These are phyloP conservation scores for Synanthedon formicaeformis DNA, from an alignment of 2,888 invertebrate genomes.

Conservation along the genomic window DNA sequence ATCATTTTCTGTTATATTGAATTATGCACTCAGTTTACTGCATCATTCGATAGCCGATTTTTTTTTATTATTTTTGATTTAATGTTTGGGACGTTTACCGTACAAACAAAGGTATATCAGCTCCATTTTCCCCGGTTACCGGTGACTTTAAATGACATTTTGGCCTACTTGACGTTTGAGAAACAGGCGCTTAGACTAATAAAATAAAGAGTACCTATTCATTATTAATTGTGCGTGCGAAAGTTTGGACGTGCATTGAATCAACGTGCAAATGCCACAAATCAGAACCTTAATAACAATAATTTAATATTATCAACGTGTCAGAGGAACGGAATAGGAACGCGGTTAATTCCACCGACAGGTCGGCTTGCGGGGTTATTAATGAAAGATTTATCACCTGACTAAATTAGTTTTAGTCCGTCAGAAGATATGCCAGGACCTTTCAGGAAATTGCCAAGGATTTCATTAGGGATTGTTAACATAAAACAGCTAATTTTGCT, in stretches of 20 bases:
- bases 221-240: too few relatives aligned
- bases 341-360: conserved; percentile 12
- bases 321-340: conserved; percentile 1
- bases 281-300: neutral
- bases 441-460: neutral
- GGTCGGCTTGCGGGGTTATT: conserved; percentile 14
- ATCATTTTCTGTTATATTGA: too few relatives aligned
- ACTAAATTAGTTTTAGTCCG: conserved; percentile 23
- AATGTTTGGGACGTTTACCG: too few relatives aligned
- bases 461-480: neutral
- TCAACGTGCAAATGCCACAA: neutral
- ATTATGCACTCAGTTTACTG: too few relatives aligned
- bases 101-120: too few relatives aligned
- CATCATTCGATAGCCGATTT: too few relatives aligned
- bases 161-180: too few relatives aligned
- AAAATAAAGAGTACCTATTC: too few relatives aligned
- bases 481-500: neutral
- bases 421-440: neutral
- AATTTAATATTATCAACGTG: neutral
- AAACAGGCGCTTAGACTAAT: too few relatives aligned
- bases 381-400: conserved; percentile 23
- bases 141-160: too few relatives aligned
- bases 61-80: too few relatives aligned
- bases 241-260: neutral
- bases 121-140: too few relatives aligned